A percentile compares a stretch with the other conserved stretches of the same genome.
Evolutionary conservation across 2,797 vertebrate species (phyloP).

Genomic region (Oreortyx pictus): DNA sequence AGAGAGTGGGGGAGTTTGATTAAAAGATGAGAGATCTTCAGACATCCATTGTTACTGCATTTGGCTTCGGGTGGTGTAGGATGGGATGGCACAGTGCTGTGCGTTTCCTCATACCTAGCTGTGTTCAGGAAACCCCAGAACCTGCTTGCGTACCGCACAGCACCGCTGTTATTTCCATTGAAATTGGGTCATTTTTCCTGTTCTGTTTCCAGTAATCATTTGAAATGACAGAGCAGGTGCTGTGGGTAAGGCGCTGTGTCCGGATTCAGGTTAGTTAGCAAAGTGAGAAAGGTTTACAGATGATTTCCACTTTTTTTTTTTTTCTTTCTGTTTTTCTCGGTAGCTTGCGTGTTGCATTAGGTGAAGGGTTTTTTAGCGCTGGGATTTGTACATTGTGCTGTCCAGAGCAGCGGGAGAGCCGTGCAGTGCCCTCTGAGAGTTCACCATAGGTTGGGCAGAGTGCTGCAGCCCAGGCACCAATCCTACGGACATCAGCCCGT

Average conservation of each 20-base stretch:
- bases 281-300: background rate
- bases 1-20: background rate
- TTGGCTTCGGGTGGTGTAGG: background rate
- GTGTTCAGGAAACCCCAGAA: conserved; percentile 68
- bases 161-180: conserved; percentile 59
- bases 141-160: conserved; percentile 21
- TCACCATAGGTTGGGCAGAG: background rate
- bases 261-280: conserved; percentile 29
- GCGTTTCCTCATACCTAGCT: conserved; percentile 45
- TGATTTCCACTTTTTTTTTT: background rate
- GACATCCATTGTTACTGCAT: background rate
- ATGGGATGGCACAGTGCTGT: conserved; percentile 36
- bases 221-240: conserved; percentile 62
- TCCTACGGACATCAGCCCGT: background rate
- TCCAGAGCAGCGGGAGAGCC: background rate
- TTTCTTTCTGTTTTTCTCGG: background rate
- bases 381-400: background rate
- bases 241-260: conserved; percentile 31
- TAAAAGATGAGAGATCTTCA: conserved; percentile 28
- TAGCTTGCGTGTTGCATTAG: background rate
- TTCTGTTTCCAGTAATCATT: conserved; percentile 66
- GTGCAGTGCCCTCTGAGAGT: background rate
- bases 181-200: conserved; percentile 57
- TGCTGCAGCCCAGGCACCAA: background rate
- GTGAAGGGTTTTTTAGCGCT: background rate